Percentiles rank a stretch among this genome's conserved stretches.
Conservation (phyloP, 2,888 invertebrate genomes). For the Poecilobothrus nobilitatus region DNA sequence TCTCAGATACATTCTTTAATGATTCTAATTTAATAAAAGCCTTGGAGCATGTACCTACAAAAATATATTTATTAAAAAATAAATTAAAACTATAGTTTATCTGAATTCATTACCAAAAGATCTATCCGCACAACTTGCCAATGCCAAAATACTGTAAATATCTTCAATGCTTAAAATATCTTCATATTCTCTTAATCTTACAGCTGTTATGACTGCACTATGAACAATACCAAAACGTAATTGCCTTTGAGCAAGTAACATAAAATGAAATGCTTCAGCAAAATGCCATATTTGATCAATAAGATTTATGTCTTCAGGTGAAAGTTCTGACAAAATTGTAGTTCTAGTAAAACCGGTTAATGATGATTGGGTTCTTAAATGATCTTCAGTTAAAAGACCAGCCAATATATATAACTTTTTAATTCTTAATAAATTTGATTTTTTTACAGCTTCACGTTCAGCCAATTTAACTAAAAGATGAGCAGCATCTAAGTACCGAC, state of each 20-base stretch:
- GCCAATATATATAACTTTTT: conserved; percentile 89
- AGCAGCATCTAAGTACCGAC: conserved; percentile 40
- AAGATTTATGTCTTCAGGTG: conserved; percentile 48
- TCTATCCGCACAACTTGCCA: conserved; percentile 55
- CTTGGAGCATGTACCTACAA: conserved; percentile 70
- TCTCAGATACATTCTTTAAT: conserved; percentile 43
- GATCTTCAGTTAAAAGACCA: conserved; percentile 73
- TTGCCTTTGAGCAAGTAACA: conserved; percentile 69
- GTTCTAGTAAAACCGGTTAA: conserved; percentile 32
- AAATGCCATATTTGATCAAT: conserved; percentile 74
- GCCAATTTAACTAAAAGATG: conserved; percentile 52
- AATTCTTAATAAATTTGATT: conserved; percentile 62
- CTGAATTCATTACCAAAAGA: conserved; percentile 43
- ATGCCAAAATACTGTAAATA: conserved; percentile 59
- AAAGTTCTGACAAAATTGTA: conserved; percentile 34
- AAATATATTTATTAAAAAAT: neutral
- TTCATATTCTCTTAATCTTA: conserved; percentile 63
- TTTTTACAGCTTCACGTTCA: conserved; percentile 63
- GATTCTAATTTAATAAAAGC: conserved; percentile 92
- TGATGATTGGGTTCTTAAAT: conserved; percentile 40
- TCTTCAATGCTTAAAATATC: conserved; percentile 64
- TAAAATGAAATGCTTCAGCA: conserved; percentile 79
- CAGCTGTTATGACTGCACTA: conserved; percentile 66
- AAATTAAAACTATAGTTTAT: neutral
- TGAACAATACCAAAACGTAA: conserved; percentile 66